Conservation (phyloP, 1,140 invertebrate species). For the Drosophila bifasciata region DNA sequence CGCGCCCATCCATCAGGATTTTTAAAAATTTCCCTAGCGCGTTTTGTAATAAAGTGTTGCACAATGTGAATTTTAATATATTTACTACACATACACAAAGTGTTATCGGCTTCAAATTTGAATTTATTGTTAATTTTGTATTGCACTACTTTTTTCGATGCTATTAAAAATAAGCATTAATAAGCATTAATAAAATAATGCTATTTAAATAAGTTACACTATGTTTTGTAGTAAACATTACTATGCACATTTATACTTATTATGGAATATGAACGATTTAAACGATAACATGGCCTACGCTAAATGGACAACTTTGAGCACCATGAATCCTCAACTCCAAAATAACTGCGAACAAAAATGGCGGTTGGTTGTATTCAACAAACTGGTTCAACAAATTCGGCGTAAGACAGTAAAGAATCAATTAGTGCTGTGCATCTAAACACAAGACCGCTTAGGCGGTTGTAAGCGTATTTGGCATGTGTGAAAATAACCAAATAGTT, state of each 20-base stretch:
- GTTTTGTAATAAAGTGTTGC: neutral
- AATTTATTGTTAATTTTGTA: no score
- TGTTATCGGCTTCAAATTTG: no score
- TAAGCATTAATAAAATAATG: no score
- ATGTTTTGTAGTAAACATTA: no score
- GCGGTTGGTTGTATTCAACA: slow-evolving; percentile 2
- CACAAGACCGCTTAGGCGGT: slow-evolving; percentile 43
- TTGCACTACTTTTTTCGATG: no score
- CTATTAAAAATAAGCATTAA: no score
- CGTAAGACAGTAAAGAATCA: slow-evolving; percentile 69
- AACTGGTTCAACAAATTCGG: slow-evolving; percentile 41
- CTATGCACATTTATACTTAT: no score
- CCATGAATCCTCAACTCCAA: slow-evolving; percentile 28
- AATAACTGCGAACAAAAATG: slow-evolving; percentile 33
- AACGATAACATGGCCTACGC: slow-evolving; percentile 11
- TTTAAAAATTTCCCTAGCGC: neutral
- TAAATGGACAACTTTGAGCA: slow-evolving; percentile 25
- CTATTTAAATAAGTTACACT: no score
- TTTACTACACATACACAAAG: neutral
- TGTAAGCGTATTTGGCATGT: slow-evolving; percentile 61
- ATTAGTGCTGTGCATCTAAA: slow-evolving; percentile 64
- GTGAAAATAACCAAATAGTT: slow-evolving; percentile 61
- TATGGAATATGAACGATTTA: neutral
- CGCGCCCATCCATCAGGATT: no score
- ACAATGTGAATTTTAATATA: neutral